Conservation (phyloP, 2,888 invertebrate genomes). For the Pollenia griseotomentosa region DNA sequence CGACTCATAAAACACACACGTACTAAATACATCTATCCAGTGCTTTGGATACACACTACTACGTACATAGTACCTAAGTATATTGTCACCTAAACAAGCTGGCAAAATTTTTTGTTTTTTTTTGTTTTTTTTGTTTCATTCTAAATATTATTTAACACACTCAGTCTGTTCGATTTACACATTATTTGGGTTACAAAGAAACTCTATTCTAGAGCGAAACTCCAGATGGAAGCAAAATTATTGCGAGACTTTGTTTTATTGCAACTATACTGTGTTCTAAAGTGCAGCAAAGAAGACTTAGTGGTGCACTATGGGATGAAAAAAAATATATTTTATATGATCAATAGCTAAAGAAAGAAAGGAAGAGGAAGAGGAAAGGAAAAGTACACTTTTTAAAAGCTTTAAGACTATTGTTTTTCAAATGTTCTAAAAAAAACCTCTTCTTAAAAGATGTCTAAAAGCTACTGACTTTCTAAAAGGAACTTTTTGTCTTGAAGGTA, state of each 20-base stretch:
- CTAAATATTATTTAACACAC: conserved; percentile 61
- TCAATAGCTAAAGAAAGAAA: too few species aligned
- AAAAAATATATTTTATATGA: too few species aligned
- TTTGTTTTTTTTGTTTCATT: conserved; percentile 35
- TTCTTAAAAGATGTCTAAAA: too few species aligned
- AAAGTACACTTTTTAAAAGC: too few species aligned
- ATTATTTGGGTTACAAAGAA: conserved; percentile 63
- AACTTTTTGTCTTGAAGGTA: background rate
- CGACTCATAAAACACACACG: conserved; percentile 31
- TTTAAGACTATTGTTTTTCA: too few species aligned
- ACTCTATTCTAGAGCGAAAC: conserved; percentile 4
- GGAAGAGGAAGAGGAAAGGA: too few species aligned
- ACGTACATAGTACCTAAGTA: background rate
- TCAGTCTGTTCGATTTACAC: conserved; percentile 18
- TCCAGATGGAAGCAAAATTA: conserved; percentile 22
- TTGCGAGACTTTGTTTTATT: conserved; percentile 2
- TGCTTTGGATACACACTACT: background rate
- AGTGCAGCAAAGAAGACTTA: background rate
- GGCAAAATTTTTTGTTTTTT: conserved; percentile 38
- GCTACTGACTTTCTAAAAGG: background rate
- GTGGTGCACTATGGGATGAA: background rate
- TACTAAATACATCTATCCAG: conserved; percentile 14
- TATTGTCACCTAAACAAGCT: conserved; percentile 67
- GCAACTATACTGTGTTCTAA: background rate
- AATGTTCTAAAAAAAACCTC: too few species aligned